Evolutionary conservation across 2,888 invertebrate genomes (phyloP).

Genomic region (Hirtodrosophila cameraria): DNA sequence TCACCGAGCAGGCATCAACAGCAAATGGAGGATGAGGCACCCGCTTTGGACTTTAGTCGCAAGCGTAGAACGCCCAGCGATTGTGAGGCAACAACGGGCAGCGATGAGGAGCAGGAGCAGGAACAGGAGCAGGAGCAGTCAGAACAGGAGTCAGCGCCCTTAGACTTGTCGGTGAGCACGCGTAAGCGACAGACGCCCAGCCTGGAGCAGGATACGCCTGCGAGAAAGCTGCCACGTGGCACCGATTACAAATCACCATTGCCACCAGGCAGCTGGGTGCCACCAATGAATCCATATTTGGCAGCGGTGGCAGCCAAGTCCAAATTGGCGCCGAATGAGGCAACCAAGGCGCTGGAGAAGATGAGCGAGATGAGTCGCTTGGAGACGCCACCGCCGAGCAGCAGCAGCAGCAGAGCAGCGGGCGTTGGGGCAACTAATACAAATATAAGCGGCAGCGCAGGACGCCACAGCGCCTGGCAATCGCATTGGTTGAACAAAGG

Average conservation of each 20-base stretch:
- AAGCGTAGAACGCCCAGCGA: slow-evolving; percentile 86
- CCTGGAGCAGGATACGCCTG: slow-evolving; percentile 86
- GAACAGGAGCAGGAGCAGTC: slow-evolving; percentile 13
- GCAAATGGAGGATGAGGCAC: slow-evolving; percentile 84
- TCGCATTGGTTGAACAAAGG: slow-evolving; percentile 99
- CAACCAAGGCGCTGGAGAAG: slow-evolving; percentile 94
- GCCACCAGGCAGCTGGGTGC: slow-evolving; percentile 89
- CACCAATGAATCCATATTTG: slow-evolving; percentile 92
- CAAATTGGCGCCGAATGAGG: slow-evolving; percentile 91
- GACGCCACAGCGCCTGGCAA: slow-evolving; percentile 96
- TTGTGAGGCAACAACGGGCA: slow-evolving; percentile 65
- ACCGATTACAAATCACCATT: slow-evolving; percentile 88
- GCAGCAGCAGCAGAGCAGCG: slow-evolving; percentile 86
- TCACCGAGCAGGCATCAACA: slow-evolving; percentile 75
- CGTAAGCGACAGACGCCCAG: slow-evolving; percentile 90
- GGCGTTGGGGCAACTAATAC: too few relatives aligned
- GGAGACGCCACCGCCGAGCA: slow-evolving; percentile 84
- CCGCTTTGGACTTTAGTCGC: slow-evolving; percentile 92
- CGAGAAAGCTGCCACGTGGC: slow-evolving; percentile 88
- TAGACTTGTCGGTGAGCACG: slow-evolving; percentile 92
- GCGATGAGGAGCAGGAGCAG: slow-evolving; percentile 49
- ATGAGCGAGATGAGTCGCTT: slow-evolving; percentile 95
- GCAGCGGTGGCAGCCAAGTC: slow-evolving; percentile 89
- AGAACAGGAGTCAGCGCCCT: slow-evolving; percentile 81
- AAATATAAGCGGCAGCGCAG: slow-evolving; percentile 60